Evolutionary conservation across 2,113 vertebrate genomes (phyloP).

Genomic region (Suncus etruscus): DNA sequence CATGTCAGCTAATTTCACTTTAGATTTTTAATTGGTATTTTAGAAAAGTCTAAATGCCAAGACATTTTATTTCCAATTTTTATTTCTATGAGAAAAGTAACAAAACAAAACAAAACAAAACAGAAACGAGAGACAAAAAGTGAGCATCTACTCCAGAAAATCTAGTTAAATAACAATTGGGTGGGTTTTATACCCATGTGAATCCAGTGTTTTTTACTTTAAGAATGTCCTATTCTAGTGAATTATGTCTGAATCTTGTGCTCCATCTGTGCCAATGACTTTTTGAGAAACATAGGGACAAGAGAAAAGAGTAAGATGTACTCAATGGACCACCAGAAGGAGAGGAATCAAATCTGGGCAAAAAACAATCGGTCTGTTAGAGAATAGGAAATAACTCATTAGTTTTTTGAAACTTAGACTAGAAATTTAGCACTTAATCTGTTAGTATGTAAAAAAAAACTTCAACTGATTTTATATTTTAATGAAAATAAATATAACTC

Average conservation of each 20-base stretch:
- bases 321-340: neutral
- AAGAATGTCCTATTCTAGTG: neutral
- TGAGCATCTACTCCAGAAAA: neutral
- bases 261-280: fast-evolving
- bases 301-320: neutral
- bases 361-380: neutral
- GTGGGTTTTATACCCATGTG: fast-evolving
- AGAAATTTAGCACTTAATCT: neutral
- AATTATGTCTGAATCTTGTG: fast-evolving
- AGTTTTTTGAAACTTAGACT: neutral
- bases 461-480: neutral
- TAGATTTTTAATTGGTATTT: neutral
- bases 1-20: neutral
- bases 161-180: neutral
- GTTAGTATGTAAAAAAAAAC: neutral
- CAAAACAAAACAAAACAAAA: neutral
- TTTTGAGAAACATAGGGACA: neutral
- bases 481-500: too few relatives aligned
- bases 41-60: neutral
- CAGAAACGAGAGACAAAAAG: neutral
- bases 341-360: too few relatives aligned
- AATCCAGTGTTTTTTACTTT: neutral
- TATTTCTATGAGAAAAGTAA: neutral
- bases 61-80: neutral
- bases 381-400: too few relatives aligned